phyloP scores from a whole-genome alignment of 2,797 vertebrate genomes.

The Psittacula echo region DNA sequence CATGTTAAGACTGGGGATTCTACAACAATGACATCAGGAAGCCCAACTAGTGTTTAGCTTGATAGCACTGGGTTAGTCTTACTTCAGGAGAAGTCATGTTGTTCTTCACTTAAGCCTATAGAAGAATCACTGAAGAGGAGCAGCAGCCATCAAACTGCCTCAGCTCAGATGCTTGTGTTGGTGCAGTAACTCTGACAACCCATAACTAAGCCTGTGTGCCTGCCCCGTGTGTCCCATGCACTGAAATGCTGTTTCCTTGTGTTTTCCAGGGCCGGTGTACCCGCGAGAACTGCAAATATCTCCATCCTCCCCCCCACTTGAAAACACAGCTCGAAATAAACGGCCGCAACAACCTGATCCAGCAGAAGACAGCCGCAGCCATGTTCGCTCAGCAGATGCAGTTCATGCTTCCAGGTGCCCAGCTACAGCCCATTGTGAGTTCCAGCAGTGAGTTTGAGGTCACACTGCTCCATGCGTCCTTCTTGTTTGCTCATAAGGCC shows the following conservation, averaged over 20 bases:
- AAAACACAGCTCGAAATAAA: slow-evolving; percentile 98
- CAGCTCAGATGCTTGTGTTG: not conserved
- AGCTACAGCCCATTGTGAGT: slow-evolving; percentile 95
- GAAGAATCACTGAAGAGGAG: not conserved
- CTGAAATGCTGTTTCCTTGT: slow-evolving; percentile 23
- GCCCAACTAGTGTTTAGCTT: not conserved
- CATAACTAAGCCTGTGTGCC: not conserved
- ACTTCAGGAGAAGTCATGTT: not conserved
- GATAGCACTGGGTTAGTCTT: not conserved
- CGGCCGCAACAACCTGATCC: slow-evolving; percentile 97
- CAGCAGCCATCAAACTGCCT: not conserved
- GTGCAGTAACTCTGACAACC: slow-evolving; percentile 24
- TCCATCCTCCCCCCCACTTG: slow-evolving; percentile 96
- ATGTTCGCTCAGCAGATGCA: slow-evolving; percentile 99
- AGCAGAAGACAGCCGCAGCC: slow-evolving; percentile 94
- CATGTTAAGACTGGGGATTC: not conserved
- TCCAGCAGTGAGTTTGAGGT: accelerated
- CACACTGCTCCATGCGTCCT: accelerated
- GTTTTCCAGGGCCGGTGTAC: slow-evolving; percentile 90
- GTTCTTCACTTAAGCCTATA: not conserved
- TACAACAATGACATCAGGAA: not conserved
- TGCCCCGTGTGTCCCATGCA: not conserved
- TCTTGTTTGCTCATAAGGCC: not conserved
- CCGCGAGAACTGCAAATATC: slow-evolving; percentile 98
- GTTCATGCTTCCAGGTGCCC: slow-evolving; percentile 93